A percentile compares a stretch with the other conserved stretches of the same genome.
phyloP scores from a whole-genome alignment of 2,113 vertebrate species.

The Carassius carassius region DNA sequence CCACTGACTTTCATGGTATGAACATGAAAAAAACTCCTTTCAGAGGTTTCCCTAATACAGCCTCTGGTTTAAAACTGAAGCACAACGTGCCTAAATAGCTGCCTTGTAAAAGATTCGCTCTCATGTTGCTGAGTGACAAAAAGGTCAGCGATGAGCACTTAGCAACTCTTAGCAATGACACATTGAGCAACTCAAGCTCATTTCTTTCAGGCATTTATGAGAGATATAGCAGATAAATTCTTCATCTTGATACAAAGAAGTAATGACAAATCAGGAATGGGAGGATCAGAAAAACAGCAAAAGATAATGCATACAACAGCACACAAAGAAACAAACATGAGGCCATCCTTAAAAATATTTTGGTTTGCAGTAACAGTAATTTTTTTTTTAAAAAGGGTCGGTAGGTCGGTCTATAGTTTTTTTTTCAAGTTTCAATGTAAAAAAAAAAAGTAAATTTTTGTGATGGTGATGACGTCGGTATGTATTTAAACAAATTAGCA shows the following conservation, averaged over 20 bases:
- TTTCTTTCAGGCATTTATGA: constrained; percentile 1
- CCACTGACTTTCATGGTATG: not conserved
- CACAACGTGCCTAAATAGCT: not conserved
- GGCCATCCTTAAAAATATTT: no score
- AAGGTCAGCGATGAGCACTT: constrained; percentile 24
- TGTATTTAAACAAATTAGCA: no score
- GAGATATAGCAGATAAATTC: not conserved
- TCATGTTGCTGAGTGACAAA: not conserved
- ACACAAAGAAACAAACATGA: no score
- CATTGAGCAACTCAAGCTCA: not conserved
- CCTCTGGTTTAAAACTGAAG: not conserved
- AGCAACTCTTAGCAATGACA: not conserved
- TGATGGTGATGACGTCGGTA: no score
- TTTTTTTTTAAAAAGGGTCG: no score
- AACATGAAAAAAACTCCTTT: not conserved
- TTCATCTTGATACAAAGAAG: not conserved
- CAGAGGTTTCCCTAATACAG: not conserved
- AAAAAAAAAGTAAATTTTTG: no score
- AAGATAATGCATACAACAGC: not conserved
- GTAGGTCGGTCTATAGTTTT: no score
- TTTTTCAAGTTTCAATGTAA: no score
- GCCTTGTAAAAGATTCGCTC: not conserved
- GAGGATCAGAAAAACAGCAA: not conserved
- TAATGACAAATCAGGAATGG: not conserved
- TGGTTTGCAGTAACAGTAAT: no score